Conservation (phyloP, 2,113 vertebrate genomes). For the Myiozetetes cayanensis region DNA sequence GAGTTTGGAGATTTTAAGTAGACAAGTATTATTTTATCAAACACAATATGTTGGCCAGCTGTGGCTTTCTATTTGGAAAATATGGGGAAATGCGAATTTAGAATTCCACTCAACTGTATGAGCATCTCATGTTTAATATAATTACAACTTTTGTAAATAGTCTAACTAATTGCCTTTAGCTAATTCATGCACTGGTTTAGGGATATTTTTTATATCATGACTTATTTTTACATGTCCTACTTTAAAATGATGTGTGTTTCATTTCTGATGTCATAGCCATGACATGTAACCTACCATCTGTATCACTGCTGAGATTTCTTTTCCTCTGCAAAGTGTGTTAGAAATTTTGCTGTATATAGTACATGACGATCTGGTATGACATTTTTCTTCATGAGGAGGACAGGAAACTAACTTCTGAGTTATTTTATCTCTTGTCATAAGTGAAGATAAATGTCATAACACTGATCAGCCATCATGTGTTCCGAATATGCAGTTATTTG, state of each 20-base stretch:
- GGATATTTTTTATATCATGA: background rate
- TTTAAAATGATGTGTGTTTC: background rate
- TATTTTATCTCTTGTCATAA: constrained; percentile 34
- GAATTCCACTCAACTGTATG: background rate
- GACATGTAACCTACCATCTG: background rate
- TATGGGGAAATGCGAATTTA: background rate
- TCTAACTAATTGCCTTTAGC: background rate
- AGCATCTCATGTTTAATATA: background rate
- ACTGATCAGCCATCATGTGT: constrained; percentile 34
- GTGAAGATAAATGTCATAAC: constrained; percentile 59
- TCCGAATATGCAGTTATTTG: constrained; percentile 31
- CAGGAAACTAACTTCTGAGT: background rate
- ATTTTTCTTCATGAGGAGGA: constrained; percentile 1
- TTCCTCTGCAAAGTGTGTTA: background rate
- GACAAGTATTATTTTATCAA: background rate
- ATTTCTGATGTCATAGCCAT: constrained; percentile 7
- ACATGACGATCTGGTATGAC: background rate
- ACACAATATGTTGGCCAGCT: background rate
- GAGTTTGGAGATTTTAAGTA: background rate
- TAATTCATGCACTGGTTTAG: background rate
- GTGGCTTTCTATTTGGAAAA: background rate
- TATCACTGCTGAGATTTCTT: background rate
- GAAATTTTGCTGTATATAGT: background rate
- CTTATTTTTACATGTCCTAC: background rate
- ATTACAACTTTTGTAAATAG: background rate